Conservation (phyloP, 2,888 invertebrate genomes). For the Cheilosia vernalis region DNA sequence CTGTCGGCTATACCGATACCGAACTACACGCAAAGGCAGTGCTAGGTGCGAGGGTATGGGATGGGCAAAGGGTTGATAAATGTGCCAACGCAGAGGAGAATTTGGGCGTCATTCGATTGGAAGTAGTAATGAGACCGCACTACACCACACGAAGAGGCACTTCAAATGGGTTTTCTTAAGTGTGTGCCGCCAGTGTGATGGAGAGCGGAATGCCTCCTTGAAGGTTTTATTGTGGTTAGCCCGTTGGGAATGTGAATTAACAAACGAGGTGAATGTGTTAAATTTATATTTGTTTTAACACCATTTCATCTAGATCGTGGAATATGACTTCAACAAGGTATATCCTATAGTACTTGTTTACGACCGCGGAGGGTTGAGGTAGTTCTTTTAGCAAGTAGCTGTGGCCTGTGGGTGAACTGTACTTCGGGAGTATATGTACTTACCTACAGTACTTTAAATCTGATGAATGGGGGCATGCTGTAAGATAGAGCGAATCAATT, state of each 20-base stretch:
- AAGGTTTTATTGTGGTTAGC: constrained; percentile 48
- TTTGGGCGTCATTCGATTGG: constrained; percentile 58
- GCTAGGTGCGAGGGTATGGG: constrained; percentile 15
- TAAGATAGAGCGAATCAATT: too few relatives aligned
- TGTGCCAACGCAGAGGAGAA: constrained; percentile 22
- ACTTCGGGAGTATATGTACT: too few relatives aligned
- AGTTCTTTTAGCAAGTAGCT: too few relatives aligned
- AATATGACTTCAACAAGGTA: constrained; percentile 19
- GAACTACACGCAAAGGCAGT: constrained; percentile 26
- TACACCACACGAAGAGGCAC: constrained; percentile 37
- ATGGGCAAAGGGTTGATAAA: constrained; percentile 62
- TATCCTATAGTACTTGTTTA: too few relatives aligned
- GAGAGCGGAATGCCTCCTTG: constrained; percentile 35
- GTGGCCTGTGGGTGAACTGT: too few relatives aligned
- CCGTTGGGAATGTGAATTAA: constrained; percentile 44
- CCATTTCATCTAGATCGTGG: constrained; percentile 53
- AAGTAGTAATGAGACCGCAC: constrained; percentile 51
- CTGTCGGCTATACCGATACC: constrained; percentile 21
- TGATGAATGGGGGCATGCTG: too few relatives aligned
- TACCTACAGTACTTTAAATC: too few relatives aligned
- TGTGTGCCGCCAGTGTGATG: constrained; percentile 22
- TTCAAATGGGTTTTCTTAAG: constrained; percentile 42
- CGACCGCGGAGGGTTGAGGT: too few relatives aligned
- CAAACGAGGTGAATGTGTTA: constrained; percentile 46
- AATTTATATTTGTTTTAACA: constrained; percentile 60